Base-by-base conservation (phyloP, 2,888 invertebrate genomes). In the Calliphora vomitoria region DNA sequence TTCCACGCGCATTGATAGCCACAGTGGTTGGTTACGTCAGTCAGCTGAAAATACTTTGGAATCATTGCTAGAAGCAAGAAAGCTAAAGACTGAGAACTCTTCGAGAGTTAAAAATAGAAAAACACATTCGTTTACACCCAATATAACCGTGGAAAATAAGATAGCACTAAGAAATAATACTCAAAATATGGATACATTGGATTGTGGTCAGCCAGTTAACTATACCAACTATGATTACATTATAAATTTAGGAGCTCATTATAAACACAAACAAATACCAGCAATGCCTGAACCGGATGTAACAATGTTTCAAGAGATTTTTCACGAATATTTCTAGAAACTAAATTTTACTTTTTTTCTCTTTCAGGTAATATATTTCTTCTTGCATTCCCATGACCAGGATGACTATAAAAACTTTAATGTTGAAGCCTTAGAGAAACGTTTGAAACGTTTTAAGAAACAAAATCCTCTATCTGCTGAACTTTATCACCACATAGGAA, bases 141-240 rank as follows among this genome's bases (percentile, higher is more conserved):
- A n/a, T 13, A 4, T 13, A n/a, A 83, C 80, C 13, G 8, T 18
- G 8, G 71, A 66, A 64, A 86, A 68, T 35, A 80, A 69, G 31
- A 62, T 50, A 13, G 18, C 20, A 13, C 4, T 82, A 15, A 78
- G n/a, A 78, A 86, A 78, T 71, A 69, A 20, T 53, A 50, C 69
- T 0, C 15, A 82, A 18, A 80, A 81, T 47, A 25, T 41, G 18
- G 96, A 96, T 91, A 95, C 95, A 88, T 94, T 97, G 90, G 97
- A 97, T 92, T 97, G 97, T 93, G 97, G 97, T 4, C 97, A 97
- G 94, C 96, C 97, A 79, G 97, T 97, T 1, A 98, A 98, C 94
- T 97, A 96, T 92, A 98, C 98, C 5, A 97, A 97, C 93, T 98
- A 97, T 94, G 98, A 98, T 93, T 97, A 97, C 93, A 94, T 98